Percentiles rank a stretch among this genome's conserved stretches.
These are phyloP conservation scores for Hoplodrina blanda DNA, from an alignment of 2,888 invertebrate species.

Conservation along the genomic window DNA sequence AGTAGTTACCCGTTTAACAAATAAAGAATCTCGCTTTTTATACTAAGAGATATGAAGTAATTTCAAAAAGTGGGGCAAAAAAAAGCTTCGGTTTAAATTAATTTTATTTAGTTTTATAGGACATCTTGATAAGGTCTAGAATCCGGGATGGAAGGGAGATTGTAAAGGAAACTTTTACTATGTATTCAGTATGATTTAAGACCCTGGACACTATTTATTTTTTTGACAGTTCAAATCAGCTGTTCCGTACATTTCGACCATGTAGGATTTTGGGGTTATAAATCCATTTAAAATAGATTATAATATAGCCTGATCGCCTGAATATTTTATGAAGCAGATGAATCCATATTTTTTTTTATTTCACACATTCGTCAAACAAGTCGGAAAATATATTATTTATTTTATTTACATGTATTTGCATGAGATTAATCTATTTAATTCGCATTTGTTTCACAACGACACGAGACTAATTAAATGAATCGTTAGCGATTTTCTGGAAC, in stretches of 20 bases:
- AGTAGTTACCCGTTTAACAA: no score
- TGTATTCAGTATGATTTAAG: no score
- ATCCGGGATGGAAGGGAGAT: no score
- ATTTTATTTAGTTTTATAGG: background rate
- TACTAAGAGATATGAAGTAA: no score
- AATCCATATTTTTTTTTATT: constrained; percentile 36
- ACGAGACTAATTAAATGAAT: constrained; percentile 17
- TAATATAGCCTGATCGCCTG: background rate
- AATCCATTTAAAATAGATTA: no score
- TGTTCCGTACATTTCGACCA: no score
- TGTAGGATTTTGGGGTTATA: no score
- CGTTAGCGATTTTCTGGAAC: constrained; percentile 23
- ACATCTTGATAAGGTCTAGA: constrained; percentile 18
- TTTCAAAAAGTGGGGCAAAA: no score
- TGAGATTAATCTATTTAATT: constrained; percentile 19
- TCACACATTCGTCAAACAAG: constrained; percentile 32
- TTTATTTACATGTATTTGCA: constrained; percentile 31
- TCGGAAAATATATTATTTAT: constrained; percentile 34
- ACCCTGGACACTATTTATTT: no score
- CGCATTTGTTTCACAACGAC: constrained; percentile 13
- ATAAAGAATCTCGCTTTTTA: no score
- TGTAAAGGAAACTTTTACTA: no score
- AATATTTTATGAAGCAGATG: constrained; percentile 13
- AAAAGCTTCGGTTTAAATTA: constrained; percentile 22
- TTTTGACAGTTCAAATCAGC: no score